Conservation (phyloP, 2,113 vertebrate genomes). For the Oceanites oceanicus region DNA sequence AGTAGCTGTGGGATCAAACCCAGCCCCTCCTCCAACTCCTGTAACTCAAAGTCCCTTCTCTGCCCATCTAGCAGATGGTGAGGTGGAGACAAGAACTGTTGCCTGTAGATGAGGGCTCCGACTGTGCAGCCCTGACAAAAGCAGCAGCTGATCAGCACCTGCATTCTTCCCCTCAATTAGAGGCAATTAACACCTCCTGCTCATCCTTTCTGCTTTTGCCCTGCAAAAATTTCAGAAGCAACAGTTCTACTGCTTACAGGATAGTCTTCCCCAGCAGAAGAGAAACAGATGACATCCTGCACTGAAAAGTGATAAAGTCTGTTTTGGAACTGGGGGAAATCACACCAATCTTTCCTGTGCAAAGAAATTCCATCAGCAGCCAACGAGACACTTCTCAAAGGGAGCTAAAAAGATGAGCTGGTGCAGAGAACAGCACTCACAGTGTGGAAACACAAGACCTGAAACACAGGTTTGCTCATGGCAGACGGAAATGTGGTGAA, state of each 20-base stretch:
- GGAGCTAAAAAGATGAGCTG: background rate
- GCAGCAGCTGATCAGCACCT: background rate
- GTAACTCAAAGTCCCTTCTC: background rate
- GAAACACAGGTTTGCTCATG: background rate
- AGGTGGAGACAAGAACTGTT: background rate
- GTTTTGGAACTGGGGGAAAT: background rate
- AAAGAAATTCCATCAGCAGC: background rate
- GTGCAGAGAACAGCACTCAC: background rate
- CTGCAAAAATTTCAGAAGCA: background rate
- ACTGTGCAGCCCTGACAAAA: background rate
- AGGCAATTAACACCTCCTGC: background rate
- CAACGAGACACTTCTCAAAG: background rate
- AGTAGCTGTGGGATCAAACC: background rate
- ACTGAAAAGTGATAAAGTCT: background rate
- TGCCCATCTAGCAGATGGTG: background rate
- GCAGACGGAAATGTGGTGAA: background rate
- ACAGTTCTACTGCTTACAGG: background rate
- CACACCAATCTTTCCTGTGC: background rate
- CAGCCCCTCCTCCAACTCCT: background rate
- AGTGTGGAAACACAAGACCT: background rate
- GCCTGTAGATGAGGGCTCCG: background rate
- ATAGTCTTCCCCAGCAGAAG: background rate
- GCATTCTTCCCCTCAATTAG: background rate
- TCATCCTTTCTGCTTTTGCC: background rate
- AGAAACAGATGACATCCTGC: background rate